Conservation (phyloP, 2,113 vertebrate species). For the Alexandromys fortis region DNA sequence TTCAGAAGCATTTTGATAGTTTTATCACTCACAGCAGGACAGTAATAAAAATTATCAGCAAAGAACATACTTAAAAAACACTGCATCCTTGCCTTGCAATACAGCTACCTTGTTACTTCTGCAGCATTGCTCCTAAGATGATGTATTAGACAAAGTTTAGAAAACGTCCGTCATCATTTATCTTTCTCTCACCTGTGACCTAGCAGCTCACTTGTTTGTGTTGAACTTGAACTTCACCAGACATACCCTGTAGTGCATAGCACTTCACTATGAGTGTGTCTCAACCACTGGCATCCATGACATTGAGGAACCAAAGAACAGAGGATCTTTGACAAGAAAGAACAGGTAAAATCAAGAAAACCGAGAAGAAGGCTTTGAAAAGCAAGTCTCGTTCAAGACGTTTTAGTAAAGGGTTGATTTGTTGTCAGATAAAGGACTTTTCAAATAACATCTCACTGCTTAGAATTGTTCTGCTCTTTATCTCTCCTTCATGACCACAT, state of each 20-base stretch:
- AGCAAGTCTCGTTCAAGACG: background rate
- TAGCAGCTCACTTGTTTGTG: background rate
- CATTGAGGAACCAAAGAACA: background rate
- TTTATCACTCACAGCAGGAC: background rate
- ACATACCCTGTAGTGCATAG: conserved; percentile 15
- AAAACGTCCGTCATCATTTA: conserved; percentile 54
- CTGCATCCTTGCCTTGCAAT: background rate
- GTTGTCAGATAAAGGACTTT: background rate
- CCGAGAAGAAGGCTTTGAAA: background rate
- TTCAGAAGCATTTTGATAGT: background rate
- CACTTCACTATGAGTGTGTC: background rate
- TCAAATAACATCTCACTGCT: background rate
- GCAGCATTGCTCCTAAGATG: background rate
- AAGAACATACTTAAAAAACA: background rate
- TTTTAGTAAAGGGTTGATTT: background rate
- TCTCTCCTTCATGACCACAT: background rate
- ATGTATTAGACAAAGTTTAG: background rate
- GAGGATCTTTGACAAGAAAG: background rate
- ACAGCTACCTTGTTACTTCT: background rate
- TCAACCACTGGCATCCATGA: background rate
- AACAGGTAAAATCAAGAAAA: background rate
- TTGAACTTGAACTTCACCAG: background rate
- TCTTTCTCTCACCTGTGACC: background rate
- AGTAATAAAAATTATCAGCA: background rate
- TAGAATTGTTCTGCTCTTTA: background rate